These are phyloP conservation scores for Riptortus pedestris DNA, from an alignment of 1,140 invertebrate genomes.

Conservation along the genomic window DNA sequence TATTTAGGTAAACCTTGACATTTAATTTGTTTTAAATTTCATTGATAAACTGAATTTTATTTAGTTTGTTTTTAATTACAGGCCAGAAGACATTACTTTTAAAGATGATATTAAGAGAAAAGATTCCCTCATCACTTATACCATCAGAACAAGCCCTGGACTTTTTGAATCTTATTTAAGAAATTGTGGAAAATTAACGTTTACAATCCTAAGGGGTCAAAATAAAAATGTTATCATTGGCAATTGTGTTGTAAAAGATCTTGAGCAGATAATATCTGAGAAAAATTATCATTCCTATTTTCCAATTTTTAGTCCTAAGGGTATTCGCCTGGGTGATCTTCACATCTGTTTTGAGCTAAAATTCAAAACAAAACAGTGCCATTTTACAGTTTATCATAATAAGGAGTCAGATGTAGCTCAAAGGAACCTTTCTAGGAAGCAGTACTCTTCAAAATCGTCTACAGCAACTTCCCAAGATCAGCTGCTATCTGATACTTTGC, in stretches of 20 bases:
- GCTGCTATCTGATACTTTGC: not conserved
- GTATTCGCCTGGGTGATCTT: conserved; percentile 16
- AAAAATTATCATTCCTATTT: conserved; percentile 12
- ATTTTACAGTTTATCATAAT: not conserved
- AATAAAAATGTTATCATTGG: conserved; percentile 7
- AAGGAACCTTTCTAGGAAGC: not conserved
- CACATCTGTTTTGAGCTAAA: conserved; percentile 10
- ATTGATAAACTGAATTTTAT: not conserved
- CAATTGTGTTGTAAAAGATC: not conserved
- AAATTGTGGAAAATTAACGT: conserved; percentile 18
- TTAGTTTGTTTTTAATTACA: not conserved
- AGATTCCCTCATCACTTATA: conserved; percentile 1
- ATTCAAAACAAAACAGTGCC: not conserved
- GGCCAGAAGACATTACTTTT: conserved; percentile 11
- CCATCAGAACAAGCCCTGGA: conserved; percentile 8
- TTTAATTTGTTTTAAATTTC: not conserved
- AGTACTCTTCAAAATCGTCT: not conserved
- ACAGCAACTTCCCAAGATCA: not conserved
- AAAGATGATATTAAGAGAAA: not conserved
- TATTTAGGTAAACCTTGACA: conserved; percentile 12
- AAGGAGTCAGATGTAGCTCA: not conserved
- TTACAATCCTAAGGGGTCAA: conserved; percentile 3
- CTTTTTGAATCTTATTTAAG: conserved; percentile 20
- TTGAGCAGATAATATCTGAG: not conserved
- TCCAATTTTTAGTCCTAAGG: conserved; percentile 15